phyloP scores from a whole-genome alignment of 2,113 vertebrate genomes.

The Collichthys lucidus region DNA sequence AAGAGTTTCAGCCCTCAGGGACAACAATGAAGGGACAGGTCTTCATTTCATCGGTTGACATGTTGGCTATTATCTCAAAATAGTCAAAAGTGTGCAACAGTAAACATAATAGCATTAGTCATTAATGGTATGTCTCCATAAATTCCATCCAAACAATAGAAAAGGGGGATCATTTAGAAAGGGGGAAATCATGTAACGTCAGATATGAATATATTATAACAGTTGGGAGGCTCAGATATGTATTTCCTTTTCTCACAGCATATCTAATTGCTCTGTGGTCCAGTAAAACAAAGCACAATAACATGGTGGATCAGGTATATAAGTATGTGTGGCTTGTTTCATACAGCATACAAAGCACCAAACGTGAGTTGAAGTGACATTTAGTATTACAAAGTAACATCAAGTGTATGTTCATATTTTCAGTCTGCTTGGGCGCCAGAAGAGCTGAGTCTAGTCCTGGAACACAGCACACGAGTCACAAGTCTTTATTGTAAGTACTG shows the following conservation, averaged over 20 bases:
- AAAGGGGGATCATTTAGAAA: background rate
- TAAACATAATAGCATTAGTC: background rate
- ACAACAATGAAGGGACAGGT: background rate
- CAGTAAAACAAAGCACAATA: background rate
- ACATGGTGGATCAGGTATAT: background rate
- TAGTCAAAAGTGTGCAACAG: background rate
- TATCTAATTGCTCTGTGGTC: background rate
- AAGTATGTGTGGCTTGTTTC: background rate
- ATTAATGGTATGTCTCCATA: background rate
- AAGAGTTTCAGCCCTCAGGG: no score
- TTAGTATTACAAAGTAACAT: background rate
- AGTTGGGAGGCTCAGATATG: background rate
- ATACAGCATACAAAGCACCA: background rate
- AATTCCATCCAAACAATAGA: background rate
- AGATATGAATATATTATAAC: background rate
- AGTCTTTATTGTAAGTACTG: background rate
- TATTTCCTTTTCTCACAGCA: background rate
- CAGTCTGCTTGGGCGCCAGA: background rate
- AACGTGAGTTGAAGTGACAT: background rate
- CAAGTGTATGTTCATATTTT: background rate
- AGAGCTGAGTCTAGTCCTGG: background rate
- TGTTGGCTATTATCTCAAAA: background rate
- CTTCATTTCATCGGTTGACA: background rate
- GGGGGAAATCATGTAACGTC: background rate
- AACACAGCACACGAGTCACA: background rate